These are phyloP conservation scores for Diarsia mendica DNA, from an alignment of 2,888 invertebrate genomes.

Conservation along the genomic window DNA sequence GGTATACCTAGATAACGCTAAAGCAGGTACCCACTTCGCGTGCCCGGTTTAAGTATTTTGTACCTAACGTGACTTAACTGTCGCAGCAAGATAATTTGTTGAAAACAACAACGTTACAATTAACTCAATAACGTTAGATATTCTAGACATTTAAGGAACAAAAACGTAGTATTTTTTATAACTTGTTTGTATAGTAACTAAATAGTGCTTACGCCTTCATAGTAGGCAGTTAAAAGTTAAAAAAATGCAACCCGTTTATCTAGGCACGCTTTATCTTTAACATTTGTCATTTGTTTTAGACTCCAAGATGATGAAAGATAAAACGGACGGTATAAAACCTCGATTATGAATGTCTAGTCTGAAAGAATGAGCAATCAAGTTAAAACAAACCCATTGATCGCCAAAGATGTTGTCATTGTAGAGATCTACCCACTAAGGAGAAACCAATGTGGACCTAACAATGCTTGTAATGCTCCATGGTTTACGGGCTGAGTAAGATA, in stretches of 20 bases:
- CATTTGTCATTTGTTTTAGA: too few relatives aligned
- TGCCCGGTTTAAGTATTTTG: neutral
- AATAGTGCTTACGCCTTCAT: neutral
- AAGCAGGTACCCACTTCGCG: neutral
- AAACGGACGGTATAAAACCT: neutral
- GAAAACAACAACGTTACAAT: neutral
- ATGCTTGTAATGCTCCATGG: neutral
- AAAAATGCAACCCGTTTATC: neutral
- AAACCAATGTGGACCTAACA: slow-evolving; percentile 3
- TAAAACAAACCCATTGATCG: neutral
- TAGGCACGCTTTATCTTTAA: neutral
- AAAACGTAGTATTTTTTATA: neutral
- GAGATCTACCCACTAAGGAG: neutral
- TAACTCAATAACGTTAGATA: neutral
- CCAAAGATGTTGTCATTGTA: neutral
- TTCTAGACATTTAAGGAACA: neutral
- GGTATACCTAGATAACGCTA: neutral
- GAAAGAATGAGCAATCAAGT: slow-evolving; percentile 1
- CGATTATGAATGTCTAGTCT: neutral
- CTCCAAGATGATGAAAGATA: too few relatives aligned
- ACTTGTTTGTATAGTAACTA: neutral
- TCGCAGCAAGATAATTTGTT: neutral
- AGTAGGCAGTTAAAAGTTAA: neutral
- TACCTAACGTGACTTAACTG: neutral
- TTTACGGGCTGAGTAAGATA: neutral